Conservation (phyloP, 2,113 vertebrate species). For the Hippocampus abdominalis region DNA sequence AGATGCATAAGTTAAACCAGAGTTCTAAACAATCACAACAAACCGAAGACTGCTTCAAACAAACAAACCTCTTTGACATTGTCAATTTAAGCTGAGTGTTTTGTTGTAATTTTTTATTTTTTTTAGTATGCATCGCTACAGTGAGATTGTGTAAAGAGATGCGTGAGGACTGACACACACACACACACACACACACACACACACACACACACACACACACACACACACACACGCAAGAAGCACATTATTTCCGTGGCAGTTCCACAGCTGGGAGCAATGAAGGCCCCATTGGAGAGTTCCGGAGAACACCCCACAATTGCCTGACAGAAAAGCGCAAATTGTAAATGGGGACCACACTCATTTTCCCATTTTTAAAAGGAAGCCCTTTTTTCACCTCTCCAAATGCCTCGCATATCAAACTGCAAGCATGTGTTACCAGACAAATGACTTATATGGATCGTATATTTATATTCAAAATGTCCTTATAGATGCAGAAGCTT, state of each 20-base stretch:
- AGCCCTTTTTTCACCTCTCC: constrained; percentile 54
- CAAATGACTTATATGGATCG: constrained; percentile 12
- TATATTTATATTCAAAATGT: constrained; percentile 9
- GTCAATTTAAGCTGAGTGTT: neutral
- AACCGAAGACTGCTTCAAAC: neutral
- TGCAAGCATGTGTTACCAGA: constrained; percentile 17
- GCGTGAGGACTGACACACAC: constrained; percentile 15
- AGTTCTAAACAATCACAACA: neutral
- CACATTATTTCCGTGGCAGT: constrained; percentile 46
- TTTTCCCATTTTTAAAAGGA: constrained; percentile 71
- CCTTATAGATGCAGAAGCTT: constrained; percentile 4
- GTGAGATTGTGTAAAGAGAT: constrained; percentile 1
- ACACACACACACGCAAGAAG: no score
- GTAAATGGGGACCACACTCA: constrained; percentile 75
- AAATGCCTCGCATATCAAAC: constrained; percentile 54
- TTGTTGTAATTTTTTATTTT: neutral
- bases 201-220: no score
- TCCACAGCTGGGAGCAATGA: constrained; percentile 77
- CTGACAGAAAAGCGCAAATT: constrained; percentile 74
- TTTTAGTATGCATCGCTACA: neutral
- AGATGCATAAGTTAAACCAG: neutral
- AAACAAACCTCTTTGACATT: neutral
- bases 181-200: neutral
- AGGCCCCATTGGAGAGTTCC: constrained; percentile 66
- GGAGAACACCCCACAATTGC: constrained; percentile 73